Evolutionary conservation across 2,797 vertebrate genomes (phyloP).

Genomic region (Dryobates pubescens): DNA sequence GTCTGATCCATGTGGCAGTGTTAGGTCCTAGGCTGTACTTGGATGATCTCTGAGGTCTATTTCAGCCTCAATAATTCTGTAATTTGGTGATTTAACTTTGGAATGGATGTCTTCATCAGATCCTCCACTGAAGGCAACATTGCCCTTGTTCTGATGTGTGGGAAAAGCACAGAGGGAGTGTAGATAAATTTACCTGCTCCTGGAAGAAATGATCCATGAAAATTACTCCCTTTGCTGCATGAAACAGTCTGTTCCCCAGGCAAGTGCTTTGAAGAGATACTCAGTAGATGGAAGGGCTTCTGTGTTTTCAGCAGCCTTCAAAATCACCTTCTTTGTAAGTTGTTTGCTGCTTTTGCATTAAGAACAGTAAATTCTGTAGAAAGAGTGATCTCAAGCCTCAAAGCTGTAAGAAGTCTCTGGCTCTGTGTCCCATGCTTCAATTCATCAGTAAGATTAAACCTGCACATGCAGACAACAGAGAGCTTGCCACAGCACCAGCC

Average conservation of each 20-base stretch:
- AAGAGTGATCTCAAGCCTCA: slow-evolving; percentile 1
- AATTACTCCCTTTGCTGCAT: background rate
- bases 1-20: no score
- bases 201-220: slow-evolving; percentile 6
- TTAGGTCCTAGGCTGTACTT: no score
- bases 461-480: background rate
- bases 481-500: background rate
- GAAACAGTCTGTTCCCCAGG: background rate
- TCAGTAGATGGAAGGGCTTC: background rate
- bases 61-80: no score
- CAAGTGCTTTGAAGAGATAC: background rate
- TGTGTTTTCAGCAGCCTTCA: slow-evolving; percentile 26
- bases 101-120: background rate
- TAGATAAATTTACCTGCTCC: background rate
- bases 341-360: slow-evolving; percentile 21
- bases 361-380: background rate
- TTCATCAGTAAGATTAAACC: background rate
- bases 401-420: background rate
- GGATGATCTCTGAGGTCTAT: no score
- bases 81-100: background rate
- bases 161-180: background rate
- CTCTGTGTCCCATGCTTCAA: background rate
- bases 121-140: background rate
- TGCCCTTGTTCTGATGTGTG: background rate
- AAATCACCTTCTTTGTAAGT: background rate